Conservation (phyloP, 2,888 invertebrate species). For the Eupithecia inturbata region DNA sequence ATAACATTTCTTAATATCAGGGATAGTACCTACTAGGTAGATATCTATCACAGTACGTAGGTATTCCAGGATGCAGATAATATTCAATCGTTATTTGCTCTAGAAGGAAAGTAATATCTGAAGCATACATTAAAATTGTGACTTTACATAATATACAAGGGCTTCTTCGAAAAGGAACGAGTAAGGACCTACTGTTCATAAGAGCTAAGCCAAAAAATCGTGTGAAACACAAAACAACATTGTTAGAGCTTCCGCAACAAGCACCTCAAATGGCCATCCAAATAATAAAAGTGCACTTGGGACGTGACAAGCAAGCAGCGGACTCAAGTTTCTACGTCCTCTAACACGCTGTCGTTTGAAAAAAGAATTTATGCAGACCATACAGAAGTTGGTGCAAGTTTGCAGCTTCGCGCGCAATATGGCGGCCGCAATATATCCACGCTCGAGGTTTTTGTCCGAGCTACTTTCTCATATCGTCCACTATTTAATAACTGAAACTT, state of each 20-base stretch:
- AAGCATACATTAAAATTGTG: background rate
- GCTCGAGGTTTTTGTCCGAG: conserved; percentile 74
- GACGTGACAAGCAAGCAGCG: conserved; percentile 52
- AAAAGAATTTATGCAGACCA: conserved; percentile 70
- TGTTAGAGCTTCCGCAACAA: conserved; percentile 30
- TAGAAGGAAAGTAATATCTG: background rate
- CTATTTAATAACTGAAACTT: conserved; percentile 82
- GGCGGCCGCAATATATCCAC: conserved; percentile 77
- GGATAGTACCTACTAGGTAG: conserved; percentile 35
- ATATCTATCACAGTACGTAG: background rate
- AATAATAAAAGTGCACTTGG: conserved; percentile 63
- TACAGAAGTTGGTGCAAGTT: conserved; percentile 76
- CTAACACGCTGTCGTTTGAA: conserved; percentile 47
- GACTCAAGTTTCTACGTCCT: conserved; percentile 55
- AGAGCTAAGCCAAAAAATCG: background rate
- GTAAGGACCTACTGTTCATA: background rate
- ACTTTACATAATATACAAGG: background rate
- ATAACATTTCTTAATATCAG: conserved; percentile 47
- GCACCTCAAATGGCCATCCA: conserved; percentile 44
- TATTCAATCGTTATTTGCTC: conserved; percentile 1
- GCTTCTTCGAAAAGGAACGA: background rate
- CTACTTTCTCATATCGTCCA: conserved; percentile 78
- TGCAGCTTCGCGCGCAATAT: conserved; percentile 67
- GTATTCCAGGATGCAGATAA: background rate
- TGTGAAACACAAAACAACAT: conserved; percentile 22